Evolutionary conservation across 1,140 invertebrate species (phyloP), one percentile per base, ranked within the genome.

Genomic region (Lepidostoma basale): DNA sequence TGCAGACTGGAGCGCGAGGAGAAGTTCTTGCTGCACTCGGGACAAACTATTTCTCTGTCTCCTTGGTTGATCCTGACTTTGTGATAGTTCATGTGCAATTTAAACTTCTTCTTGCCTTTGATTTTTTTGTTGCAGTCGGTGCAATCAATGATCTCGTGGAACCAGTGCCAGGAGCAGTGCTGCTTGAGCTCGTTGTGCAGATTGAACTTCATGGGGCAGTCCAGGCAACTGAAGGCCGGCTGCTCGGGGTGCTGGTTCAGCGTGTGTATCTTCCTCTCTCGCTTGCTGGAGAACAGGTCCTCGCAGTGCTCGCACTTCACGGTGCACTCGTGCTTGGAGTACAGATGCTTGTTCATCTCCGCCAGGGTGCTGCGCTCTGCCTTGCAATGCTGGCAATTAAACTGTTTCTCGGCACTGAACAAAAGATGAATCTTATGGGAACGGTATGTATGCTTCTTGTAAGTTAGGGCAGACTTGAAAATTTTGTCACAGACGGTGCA

Each of bases 91-190:
- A 33, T 40, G 12, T 65, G 62, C 6, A 52, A 23, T 16, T 49
- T 52, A 36, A 65, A 65, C 18, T 54, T 52, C 20, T 54, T 65
- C 23, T 54, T 65, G n/a, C 62, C 62, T 30, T 65, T 65, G 22
- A 65, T 65, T 45, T 52, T 40, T 33, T 65, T 65, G n/a, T 52
- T 52, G 22, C 62, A 65, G 36, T 52, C 36, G 6, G 20, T 40
- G 47, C 62, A 65, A 14, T 65, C 45, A 6, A 65, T 26, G 8
- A 65, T 23, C 14, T 65, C 62, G 22, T 65, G 45, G 22, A 39
- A 42, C 45, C 62, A 65, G 30, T 65, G 62, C 62, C 62, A 65
- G 4, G 33, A 39, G 20, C 33, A 45, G 18, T 65, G 62, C n/a
- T 49, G 45, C 14, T 56, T 52, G 3, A 54, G 26, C 3, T 54